Evolutionary conservation across 2,888 invertebrate genomes (phyloP).

Genomic region (Eupithecia inturbata): DNA sequence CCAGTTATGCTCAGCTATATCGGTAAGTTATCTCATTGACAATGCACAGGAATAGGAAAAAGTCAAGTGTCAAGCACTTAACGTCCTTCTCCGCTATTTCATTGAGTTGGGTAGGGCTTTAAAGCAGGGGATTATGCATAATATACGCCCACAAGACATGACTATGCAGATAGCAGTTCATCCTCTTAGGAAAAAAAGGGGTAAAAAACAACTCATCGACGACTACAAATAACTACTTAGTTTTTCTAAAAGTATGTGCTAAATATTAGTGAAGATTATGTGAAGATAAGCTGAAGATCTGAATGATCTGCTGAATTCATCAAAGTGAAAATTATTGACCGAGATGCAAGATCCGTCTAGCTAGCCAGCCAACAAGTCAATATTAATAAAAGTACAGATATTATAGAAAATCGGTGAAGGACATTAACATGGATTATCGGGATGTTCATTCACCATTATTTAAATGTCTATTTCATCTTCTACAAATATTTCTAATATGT

Average conservation of each 20-base stretch:
- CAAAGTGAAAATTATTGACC: neutral
- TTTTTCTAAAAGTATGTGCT: neutral
- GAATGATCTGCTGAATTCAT: neutral
- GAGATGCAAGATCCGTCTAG: neutral
- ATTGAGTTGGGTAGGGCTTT: neutral
- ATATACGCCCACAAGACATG: neutral
- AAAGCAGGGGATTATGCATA: neutral
- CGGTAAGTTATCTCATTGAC: constrained; percentile 86
- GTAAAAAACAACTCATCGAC: neutral
- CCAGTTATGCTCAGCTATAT: constrained; percentile 98
- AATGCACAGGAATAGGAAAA: neutral
- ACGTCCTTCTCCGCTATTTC: neutral
- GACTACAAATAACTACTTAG: neutral
- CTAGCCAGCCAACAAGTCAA: too few relatives aligned
- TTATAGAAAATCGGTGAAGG: neutral
- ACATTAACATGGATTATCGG: neutral
- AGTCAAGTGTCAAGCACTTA: neutral
- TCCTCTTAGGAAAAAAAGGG: neutral
- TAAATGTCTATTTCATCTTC: neutral
- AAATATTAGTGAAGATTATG: neutral
- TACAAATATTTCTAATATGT: neutral
- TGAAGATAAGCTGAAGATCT: neutral
- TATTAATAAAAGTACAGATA: too few relatives aligned
- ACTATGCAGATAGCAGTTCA: neutral
- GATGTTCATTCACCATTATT: neutral